phyloP scores from a whole-genome alignment of 2,797 vertebrate genomes.

The Trichosurus vulpecula region DNA sequence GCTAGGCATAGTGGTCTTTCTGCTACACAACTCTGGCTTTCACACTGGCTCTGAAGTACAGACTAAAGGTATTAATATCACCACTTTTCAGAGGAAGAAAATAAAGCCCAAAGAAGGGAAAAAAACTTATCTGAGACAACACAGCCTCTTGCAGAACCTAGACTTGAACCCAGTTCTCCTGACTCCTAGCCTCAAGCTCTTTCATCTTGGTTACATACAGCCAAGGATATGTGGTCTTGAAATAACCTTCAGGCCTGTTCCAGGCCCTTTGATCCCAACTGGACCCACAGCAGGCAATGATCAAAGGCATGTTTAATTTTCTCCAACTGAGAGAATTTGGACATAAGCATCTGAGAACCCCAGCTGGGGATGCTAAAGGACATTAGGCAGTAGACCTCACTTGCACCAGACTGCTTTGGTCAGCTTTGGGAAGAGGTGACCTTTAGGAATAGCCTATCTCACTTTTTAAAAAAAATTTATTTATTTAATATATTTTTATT shows the following conservation, averaged over 20 bases:
- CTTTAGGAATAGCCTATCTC: background rate
- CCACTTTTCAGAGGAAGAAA: background rate
- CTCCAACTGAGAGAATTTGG: background rate
- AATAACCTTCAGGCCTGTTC: background rate
- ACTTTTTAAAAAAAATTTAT: background rate
- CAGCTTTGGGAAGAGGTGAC: background rate
- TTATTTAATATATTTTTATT: too few species aligned
- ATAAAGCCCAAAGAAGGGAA: background rate
- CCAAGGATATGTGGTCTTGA: background rate
- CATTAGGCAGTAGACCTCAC: background rate
- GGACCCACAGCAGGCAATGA: background rate
- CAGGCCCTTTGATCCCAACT: background rate
- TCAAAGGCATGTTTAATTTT: background rate
- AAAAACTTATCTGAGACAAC: background rate
- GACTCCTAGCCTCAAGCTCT: background rate
- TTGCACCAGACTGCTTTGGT: background rate
- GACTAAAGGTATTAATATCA: background rate
- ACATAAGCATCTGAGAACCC: background rate
- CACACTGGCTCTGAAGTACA: background rate
- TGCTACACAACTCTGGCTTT: background rate
- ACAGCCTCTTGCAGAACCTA: background rate
- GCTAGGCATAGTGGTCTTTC: background rate
- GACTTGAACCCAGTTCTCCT: background rate
- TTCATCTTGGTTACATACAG: background rate
- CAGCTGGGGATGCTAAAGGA: background rate